phyloP scores from a whole-genome alignment of 2,888 invertebrate species.

The Trachelus stipa region DNA sequence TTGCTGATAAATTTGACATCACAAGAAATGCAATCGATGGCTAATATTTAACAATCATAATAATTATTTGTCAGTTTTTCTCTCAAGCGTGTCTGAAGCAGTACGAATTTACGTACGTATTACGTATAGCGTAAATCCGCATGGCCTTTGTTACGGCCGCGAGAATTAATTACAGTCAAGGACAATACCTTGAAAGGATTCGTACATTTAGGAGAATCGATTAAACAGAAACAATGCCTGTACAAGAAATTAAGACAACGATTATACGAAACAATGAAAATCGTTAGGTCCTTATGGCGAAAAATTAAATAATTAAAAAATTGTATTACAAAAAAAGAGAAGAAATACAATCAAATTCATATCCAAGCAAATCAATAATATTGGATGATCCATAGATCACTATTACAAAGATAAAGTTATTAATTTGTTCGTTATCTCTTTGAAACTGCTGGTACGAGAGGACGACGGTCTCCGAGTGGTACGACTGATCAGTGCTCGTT shows the following conservation, averaged over 20 bases:
- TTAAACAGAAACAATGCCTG: background rate
- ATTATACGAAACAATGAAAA: background rate
- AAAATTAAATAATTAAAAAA: background rate
- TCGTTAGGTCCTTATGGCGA: background rate
- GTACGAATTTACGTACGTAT: background rate
- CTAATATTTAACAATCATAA: no score
- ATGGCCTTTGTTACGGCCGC: background rate
- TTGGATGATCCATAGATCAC: background rate
- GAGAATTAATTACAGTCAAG: background rate
- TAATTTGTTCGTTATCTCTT: background rate
- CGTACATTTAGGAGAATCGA: background rate
- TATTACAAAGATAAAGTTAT: background rate
- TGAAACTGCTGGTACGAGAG: conserved; percentile 25
- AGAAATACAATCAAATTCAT: background rate
- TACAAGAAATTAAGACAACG: background rate
- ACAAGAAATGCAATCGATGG: no score
- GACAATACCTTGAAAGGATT: background rate
- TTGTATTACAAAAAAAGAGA: background rate
- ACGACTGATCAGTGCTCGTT: conserved; percentile 52
- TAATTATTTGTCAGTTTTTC: background rate
- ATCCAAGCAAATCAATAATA: background rate
- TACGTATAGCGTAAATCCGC: background rate
- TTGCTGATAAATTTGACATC: no score
- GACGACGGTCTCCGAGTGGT: conserved; percentile 47
- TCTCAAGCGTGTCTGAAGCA: background rate